A percentile compares a stretch with the other conserved stretches of the same genome.
Evolutionary conservation across 92 coral and sea anemone species (phyloP).

Genomic region (Phenganax marumi): DNA sequence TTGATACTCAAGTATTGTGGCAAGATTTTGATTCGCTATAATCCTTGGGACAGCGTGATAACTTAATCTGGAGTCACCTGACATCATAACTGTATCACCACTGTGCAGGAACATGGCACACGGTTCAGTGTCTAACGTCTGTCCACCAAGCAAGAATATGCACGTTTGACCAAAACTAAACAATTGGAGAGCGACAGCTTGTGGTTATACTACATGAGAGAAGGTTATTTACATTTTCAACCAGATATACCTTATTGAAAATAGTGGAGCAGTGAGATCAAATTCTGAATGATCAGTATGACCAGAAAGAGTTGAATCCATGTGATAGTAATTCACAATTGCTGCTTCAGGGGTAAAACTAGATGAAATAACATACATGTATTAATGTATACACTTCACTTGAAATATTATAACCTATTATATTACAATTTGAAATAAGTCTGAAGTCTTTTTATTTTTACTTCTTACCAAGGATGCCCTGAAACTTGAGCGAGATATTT

Average conservation of each 20-base stretch:
- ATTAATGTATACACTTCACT: background rate
- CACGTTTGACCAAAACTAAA: constrained; percentile 78
- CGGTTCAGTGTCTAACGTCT: constrained; percentile 61
- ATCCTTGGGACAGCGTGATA: constrained; percentile 79
- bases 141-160: constrained; percentile 75
- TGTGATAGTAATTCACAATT: constrained; percentile 69
- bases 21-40: constrained; percentile 36
- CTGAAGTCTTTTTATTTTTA: background rate
- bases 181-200: background rate
- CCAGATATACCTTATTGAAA: constrained; percentile 63
- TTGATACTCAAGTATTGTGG: background rate
- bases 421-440: background rate
- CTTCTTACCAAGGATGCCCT: constrained; percentile 58
- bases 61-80: constrained; percentile 67
- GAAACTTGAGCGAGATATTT: constrained; percentile 50
- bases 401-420: background rate
- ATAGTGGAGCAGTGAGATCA: constrained; percentile 72
- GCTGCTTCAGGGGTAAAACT: constrained; percentile 75
- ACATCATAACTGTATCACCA: constrained; percentile 75
- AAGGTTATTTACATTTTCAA: background rate
- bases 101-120: constrained; percentile 71
- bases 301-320: constrained; percentile 77
- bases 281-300: constrained; percentile 79
- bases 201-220: background rate
- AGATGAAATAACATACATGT: background rate